Evolutionary conservation across 2,888 invertebrate genomes (phyloP).

Genomic region (Yponomeuta evonymella): DNA sequence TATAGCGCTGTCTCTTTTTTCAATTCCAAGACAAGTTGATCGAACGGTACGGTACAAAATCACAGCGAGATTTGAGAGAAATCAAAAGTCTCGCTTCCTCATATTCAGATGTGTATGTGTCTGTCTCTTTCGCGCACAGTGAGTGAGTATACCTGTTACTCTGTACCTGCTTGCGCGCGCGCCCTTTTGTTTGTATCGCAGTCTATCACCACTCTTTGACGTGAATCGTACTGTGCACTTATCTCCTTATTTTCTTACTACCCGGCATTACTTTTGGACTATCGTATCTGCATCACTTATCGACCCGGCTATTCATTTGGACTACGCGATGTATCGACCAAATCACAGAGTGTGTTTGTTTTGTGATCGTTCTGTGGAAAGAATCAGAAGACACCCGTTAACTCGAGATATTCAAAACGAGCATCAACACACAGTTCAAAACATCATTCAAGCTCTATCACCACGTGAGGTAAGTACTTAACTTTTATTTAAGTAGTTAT

Average conservation of each 20-base stretch:
- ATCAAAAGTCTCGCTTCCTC: conserved; percentile 12
- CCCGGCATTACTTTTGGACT: conserved; percentile 17
- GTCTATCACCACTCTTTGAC: conserved; percentile 14
- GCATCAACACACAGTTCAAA: conserved; percentile 18
- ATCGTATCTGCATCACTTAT: conserved; percentile 17
- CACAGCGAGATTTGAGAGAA: conserved; percentile 7
- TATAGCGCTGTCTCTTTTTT: background rate
- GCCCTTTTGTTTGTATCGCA: conserved; percentile 15
- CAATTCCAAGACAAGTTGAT: conserved; percentile 3
- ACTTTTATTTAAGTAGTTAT: conserved; percentile 13
- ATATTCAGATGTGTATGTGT: conserved; percentile 10
- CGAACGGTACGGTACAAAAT: background rate
- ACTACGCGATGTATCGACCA: conserved; percentile 18
- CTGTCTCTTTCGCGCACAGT: conserved; percentile 15
- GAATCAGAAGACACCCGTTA: conserved; percentile 17
- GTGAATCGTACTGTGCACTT: conserved; percentile 17
- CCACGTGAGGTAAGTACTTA: conserved; percentile 18
- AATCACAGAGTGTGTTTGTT: conserved; percentile 18
- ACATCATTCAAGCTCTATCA: conserved; percentile 18
- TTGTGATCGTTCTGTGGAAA: conserved; percentile 18
- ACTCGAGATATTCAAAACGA: conserved; percentile 17
- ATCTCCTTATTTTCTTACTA: conserved; percentile 18
- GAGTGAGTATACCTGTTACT: background rate
- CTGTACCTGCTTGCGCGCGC: conserved; percentile 11
- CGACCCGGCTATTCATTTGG: conserved; percentile 18